phyloP scores from a whole-genome alignment of 2,113 vertebrate species.

The Tangachromis dhanisi region DNA sequence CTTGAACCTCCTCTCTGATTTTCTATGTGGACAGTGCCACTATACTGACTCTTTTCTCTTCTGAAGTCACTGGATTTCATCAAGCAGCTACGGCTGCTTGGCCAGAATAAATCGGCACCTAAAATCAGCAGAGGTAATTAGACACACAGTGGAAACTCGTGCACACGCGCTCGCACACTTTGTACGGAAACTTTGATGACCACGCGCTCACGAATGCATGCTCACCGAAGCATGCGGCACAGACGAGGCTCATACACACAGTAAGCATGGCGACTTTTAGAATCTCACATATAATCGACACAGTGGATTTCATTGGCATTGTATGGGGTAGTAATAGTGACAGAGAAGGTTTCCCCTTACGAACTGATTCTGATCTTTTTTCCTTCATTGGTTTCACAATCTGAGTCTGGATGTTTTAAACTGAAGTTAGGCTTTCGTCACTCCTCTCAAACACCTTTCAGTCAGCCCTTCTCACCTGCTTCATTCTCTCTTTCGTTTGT shows the following conservation, averaged over 20 bases:
- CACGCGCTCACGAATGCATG: not conserved
- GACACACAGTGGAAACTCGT: not conserved
- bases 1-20: not conserved
- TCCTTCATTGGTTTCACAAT: constrained; percentile 16
- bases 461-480: not conserved
- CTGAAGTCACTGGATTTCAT: not conserved
- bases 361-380: not conserved
- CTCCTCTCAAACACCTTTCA: not conserved
- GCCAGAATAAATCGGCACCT: constrained; percentile 40
- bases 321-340: not conserved
- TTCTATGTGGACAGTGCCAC: not conserved
- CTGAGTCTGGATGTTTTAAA: constrained; percentile 2
- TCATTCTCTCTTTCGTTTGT: not conserved
- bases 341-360: not conserved
- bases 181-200: not conserved
- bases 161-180: not conserved
- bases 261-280: not conserved
- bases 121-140: constrained; percentile 44
- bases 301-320: constrained; percentile 28
- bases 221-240: not conserved
- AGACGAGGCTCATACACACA: not conserved
- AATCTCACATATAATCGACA: not conserved
- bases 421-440: not conserved
- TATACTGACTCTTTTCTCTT: not conserved
- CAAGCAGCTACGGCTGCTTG: constrained; percentile 3